phyloP scores from a whole-genome alignment of 2,113 vertebrate genomes.

The Muntiacus muntjak region DNA sequence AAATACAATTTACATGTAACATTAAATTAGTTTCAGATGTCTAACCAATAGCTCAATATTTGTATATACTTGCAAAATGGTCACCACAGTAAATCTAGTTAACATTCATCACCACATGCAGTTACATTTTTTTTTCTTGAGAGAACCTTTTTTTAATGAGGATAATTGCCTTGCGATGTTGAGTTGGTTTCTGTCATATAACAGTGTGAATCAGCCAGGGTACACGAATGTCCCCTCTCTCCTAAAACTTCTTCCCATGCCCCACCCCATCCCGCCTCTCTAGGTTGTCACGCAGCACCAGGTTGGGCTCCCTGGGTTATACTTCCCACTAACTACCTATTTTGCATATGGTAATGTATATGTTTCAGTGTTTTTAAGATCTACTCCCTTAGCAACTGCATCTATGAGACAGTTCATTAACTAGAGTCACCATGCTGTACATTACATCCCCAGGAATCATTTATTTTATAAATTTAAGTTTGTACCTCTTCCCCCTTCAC shows the following conservation, averaged over 20 bases:
- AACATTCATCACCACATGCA: background rate
- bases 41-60: background rate
- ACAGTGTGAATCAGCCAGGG: background rate
- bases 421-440: background rate
- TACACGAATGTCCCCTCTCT: background rate
- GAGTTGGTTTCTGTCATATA: background rate
- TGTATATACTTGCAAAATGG: background rate
- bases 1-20: background rate
- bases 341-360: background rate
- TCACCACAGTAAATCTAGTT: background rate
- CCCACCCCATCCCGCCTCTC: background rate
- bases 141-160: background rate
- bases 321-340: background rate
- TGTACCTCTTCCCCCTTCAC: background rate
- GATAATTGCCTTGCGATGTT: background rate
- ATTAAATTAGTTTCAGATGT: background rate
- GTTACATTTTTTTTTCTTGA: background rate
- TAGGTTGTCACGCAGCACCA: background rate
- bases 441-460: background rate
- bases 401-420: background rate
- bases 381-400: background rate
- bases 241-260: background rate
- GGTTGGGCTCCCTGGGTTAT: background rate
- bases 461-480: background rate
- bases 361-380: background rate